phyloP scores from a whole-genome alignment of 2,888 invertebrate genomes.

The Erebia ligea region DNA sequence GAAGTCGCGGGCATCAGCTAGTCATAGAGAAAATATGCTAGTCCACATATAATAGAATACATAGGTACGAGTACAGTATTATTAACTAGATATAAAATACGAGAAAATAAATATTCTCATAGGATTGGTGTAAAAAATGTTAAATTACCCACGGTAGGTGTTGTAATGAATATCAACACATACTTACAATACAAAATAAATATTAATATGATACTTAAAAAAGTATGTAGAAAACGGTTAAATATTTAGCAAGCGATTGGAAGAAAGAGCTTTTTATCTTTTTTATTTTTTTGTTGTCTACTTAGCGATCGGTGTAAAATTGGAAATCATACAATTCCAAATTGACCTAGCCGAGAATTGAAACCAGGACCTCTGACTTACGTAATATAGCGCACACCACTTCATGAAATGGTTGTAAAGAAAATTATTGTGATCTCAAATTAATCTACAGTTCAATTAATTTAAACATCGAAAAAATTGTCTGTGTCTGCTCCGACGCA shows the following conservation, averaged over 20 bases:
- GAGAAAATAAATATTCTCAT: neutral
- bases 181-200: neutral
- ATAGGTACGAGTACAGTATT: neutral
- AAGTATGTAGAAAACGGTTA: neutral
- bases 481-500: too few species aligned
- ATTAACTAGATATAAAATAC: neutral
- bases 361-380: neutral
- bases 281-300: too few species aligned
- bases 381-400: neutral
- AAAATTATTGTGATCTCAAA: neutral
- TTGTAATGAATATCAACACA: neutral
- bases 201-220: neutral
- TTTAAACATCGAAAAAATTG: too few species aligned
- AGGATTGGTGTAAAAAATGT: neutral
- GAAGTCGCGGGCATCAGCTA: too few species aligned
- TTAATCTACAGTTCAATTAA: conserved; percentile 1
- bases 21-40: neutral
- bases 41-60: neutral
- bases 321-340: neutral
- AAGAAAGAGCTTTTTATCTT: neutral
- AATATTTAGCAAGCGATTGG: neutral
- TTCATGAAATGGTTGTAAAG: neutral
- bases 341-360: neutral
- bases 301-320: too few species aligned
- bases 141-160: neutral